Conservation (phyloP, 2,888 invertebrate genomes). For the Pollenia amentaria region DNA sequence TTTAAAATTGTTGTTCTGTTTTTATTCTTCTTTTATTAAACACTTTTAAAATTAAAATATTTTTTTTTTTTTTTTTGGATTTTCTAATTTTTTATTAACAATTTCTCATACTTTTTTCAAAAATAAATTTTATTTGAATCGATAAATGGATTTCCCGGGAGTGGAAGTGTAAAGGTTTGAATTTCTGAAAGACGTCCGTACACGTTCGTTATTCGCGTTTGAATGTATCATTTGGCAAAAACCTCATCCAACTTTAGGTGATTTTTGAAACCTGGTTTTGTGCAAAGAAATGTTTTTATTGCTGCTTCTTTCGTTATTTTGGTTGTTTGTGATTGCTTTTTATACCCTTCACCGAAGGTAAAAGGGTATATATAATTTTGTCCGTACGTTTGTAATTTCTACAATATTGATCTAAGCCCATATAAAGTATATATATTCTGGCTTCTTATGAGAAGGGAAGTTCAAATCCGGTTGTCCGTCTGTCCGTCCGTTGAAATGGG, state of each 20-base stretch:
- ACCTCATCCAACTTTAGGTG: slow-evolving; percentile 83
- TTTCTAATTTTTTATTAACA: slow-evolving; percentile 1
- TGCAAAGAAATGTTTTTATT: slow-evolving; percentile 72
- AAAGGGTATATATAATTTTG: too few relatives aligned
- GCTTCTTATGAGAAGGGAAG: too few relatives aligned
- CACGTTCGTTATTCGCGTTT: slow-evolving; percentile 85
- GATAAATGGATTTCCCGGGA: slow-evolving; percentile 48
- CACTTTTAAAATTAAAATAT: not conserved
- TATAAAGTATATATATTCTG: too few relatives aligned
- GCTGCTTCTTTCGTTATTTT: slow-evolving; percentile 54
- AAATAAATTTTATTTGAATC: slow-evolving; percentile 23
- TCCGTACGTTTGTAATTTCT: too few relatives aligned
- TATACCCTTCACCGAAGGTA: too few relatives aligned
- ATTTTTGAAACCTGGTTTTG: slow-evolving; percentile 73
- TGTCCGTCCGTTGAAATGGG: too few relatives aligned
- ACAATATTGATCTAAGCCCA: too few relatives aligned
- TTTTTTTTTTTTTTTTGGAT: slow-evolving; percentile 25
- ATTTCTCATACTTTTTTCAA: slow-evolving; percentile 50
- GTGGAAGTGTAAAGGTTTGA: slow-evolving; percentile 24
- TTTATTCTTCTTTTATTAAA: not conserved
- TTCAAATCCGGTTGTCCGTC: too few relatives aligned
- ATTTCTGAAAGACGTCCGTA: slow-evolving; percentile 80
- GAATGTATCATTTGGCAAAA: slow-evolving; percentile 84
- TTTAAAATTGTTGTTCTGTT: not conserved
- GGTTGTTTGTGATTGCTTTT: slow-evolving; percentile 27